Evolutionary conservation across 2,888 invertebrate genomes (phyloP), one percentile per base, ranked within the genome.

Genomic region (Ptychoptera contaminata): DNA sequence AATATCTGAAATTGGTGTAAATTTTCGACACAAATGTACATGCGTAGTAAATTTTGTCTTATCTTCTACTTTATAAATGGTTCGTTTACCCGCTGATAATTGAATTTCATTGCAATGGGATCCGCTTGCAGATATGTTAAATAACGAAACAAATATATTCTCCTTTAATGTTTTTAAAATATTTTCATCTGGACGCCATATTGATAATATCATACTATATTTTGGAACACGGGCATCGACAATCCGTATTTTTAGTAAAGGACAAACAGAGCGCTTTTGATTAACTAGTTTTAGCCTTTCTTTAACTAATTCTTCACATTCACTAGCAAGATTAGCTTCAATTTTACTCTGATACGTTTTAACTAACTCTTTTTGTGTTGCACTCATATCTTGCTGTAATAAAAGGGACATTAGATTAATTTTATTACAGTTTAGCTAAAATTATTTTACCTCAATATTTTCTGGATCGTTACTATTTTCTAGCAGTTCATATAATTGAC

Each of bases 141-240:
- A 71, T 1, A 81, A 62, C 32, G 72, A 72, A 45, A 82, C 63
- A 56, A 70, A 67, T 23, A 58, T 58, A 6, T 77, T 77, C 65
- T 86, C 84, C 51, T 67, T 72, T 1, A 82, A 60, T 7, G 74
- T 56, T 14, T 72, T 67, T 11, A 67, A 50, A 12, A 79, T 62
- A 2, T 73, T 73, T 16, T 79, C 78, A 12, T 67, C 68, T 0
- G 82, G 80, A 43, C 74, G 71, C 86, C 86, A 87, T 47, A 85
- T 67, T 8, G 79, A 77, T 51, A 84, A 60, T 55, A 73, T 59
- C 5, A 68, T 70, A 45, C 57, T 57, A 23, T 56, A 56, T 5
- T 59, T 48, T 2, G 54, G 48, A 16, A 34, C 8, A 29, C 44
- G 43, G 2, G 53, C 55, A 38, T 59, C 59, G 50, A 72, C 68